Evolutionary conservation across 2,113 vertebrate genomes (phyloP).

Genomic region (Charina bottae): DNA sequence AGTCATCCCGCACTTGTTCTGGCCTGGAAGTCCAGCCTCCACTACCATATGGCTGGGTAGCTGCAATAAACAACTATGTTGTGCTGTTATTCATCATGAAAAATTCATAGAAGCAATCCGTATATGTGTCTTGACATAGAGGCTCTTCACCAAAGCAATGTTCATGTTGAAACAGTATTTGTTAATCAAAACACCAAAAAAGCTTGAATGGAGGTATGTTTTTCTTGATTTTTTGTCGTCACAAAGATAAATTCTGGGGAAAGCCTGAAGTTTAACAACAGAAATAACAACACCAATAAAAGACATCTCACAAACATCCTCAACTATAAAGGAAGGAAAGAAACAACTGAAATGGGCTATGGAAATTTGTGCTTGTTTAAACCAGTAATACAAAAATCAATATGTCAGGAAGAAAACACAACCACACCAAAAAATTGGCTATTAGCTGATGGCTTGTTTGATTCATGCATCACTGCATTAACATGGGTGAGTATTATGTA

Average conservation of each 20-base stretch:
- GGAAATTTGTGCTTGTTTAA: conserved; percentile 5
- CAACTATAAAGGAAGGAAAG: conserved; percentile 20
- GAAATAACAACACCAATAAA: background rate
- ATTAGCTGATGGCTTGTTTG: conserved; percentile 10
- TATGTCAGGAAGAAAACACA: conserved; percentile 22
- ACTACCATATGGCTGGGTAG: background rate
- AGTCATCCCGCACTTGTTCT: background rate
- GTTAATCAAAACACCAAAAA: conserved; percentile 23
- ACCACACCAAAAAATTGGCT: background rate
- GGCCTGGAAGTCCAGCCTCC: background rate
- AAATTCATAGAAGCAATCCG: background rate
- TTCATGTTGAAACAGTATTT: background rate
- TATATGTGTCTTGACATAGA: background rate
- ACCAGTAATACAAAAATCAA: background rate
- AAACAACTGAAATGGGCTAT: background rate
- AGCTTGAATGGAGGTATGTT: conserved; percentile 6
- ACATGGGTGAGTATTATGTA: background rate
- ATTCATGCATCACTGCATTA: conserved; percentile 8
- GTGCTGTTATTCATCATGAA: background rate
- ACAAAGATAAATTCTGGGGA: conserved; percentile 8
- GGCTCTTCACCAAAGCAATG: background rate
- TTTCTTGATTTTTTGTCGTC: background rate
- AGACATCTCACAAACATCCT: background rate
- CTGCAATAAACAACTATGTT: background rate
- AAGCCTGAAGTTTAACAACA: conserved; percentile 15